Percentiles rank a stretch among this genome's conserved stretches.
Conservation (phyloP, 2,888 invertebrate species). For the Rotaria macrura region DNA sequence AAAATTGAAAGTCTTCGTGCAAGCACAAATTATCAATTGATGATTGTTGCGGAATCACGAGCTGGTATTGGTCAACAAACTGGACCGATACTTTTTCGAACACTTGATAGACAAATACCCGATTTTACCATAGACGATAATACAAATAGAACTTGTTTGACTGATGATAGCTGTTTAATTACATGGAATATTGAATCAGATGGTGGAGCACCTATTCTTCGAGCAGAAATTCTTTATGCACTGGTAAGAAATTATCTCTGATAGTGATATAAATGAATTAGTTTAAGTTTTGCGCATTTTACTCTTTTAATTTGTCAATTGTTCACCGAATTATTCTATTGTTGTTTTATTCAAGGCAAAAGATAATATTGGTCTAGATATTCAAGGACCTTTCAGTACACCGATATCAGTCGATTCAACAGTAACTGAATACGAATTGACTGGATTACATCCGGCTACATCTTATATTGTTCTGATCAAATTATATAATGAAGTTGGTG, state of each 20-base stretch:
- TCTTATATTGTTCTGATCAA: background rate
- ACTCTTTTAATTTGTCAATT: too few species aligned
- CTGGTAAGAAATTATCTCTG: background rate
- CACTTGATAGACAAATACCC: background rate
- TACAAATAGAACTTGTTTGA: background rate
- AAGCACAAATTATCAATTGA: background rate
- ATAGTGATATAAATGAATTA: too few species aligned
- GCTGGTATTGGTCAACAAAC: background rate
- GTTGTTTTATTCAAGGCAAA: background rate
- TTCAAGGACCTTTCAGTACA: background rate
- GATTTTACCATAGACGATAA: background rate
- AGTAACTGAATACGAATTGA: constrained; percentile 5
- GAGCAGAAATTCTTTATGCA: background rate
- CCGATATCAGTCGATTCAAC: background rate
- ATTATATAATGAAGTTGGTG: constrained; percentile 1
- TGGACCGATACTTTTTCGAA: background rate
- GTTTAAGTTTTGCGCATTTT: too few species aligned
- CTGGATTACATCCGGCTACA: background rate
- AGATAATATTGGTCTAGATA: background rate
- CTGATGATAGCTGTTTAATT: background rate
- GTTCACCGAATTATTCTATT: too few species aligned
- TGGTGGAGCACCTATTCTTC: background rate
- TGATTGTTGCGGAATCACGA: background rate
- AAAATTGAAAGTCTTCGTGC: background rate
- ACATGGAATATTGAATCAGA: background rate